Percentiles rank a stretch among this genome's conserved stretches.
phyloP scores from a whole-genome alignment of 2,797 vertebrate species.

The Sebastolobus alascanus region DNA sequence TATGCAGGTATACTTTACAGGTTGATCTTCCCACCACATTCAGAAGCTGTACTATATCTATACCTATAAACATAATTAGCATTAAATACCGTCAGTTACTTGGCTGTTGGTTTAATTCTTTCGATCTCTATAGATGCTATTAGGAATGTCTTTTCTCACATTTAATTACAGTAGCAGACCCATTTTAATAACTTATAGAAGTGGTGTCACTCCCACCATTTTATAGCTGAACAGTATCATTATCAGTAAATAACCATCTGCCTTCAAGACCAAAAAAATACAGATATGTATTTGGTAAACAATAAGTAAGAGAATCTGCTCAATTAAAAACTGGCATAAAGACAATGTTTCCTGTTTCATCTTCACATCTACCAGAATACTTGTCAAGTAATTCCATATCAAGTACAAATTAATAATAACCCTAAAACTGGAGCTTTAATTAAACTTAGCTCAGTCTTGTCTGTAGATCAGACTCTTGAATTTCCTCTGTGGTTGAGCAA shows the following conservation, averaged over 20 bases:
- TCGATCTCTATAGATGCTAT: neutral
- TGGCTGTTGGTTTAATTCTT: neutral
- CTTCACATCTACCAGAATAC: conserved; percentile 3
- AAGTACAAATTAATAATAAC: neutral
- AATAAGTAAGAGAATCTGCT: neutral
- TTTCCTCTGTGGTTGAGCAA: neutral
- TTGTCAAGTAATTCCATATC: neutral
- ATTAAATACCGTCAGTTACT: neutral
- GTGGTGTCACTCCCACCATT: neutral
- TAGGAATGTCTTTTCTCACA: neutral
- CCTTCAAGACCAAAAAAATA: neutral
- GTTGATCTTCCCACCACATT: neutral
- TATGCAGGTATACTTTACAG: neutral
- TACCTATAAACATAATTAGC: neutral
- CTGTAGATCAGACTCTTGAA: neutral
- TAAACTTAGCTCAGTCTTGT: neutral
- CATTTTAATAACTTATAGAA: neutral
- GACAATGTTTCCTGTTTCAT: neutral
- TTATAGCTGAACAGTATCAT: neutral
- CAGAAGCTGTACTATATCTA: neutral
- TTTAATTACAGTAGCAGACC: neutral
- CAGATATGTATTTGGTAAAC: neutral
- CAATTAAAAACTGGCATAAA: neutral
- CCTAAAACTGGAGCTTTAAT: neutral
- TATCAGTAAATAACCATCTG: neutral